These are phyloP conservation scores for Nannoperca australis DNA, from an alignment of 2,797 vertebrate genomes.

Conservation along the genomic window DNA sequence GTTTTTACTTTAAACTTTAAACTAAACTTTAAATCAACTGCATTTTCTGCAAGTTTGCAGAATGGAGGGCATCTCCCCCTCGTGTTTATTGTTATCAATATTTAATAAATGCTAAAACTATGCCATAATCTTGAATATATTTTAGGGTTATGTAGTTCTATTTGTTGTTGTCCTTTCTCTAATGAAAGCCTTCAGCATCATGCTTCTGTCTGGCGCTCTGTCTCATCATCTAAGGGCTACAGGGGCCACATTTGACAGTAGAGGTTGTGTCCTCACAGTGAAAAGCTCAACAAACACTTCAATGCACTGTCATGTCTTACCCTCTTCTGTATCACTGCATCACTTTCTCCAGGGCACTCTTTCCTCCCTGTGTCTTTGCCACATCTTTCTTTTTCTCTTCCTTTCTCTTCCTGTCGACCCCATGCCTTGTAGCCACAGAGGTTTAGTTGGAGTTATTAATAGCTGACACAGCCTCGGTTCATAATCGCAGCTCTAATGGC, in stretches of 20 bases:
- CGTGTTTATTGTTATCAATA: neutral
- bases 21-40: neutral
- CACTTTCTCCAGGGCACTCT: slow-evolving; percentile 20
- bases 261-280: slow-evolving; percentile 63
- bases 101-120: neutral
- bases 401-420: slow-evolving; percentile 50
- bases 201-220: slow-evolving; percentile 48
- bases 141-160: slow-evolving; percentile 8
- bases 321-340: slow-evolving; percentile 30
- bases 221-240: slow-evolving; percentile 58
- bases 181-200: slow-evolving; percentile 57
- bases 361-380: slow-evolving; percentile 22
- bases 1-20: too few species aligned
- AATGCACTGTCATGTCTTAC: neutral
- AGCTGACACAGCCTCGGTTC: slow-evolving; percentile 55
- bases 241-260: slow-evolving; percentile 53
- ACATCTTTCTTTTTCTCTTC: slow-evolving; percentile 43
- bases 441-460: slow-evolving; percentile 75
- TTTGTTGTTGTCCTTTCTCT: slow-evolving; percentile 41
- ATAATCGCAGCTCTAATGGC: slow-evolving; percentile 46
- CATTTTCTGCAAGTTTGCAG: neutral
- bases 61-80: neutral
- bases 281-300: slow-evolving; percentile 32
- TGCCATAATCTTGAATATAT: slow-evolving; percentile 3
- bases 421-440: slow-evolving; percentile 51